These are phyloP conservation scores for Turritopsis dohrnii DNA, from an alignment of 30 jellyfish, hydroid and myxozoan species.

Conservation along the genomic window DNA sequence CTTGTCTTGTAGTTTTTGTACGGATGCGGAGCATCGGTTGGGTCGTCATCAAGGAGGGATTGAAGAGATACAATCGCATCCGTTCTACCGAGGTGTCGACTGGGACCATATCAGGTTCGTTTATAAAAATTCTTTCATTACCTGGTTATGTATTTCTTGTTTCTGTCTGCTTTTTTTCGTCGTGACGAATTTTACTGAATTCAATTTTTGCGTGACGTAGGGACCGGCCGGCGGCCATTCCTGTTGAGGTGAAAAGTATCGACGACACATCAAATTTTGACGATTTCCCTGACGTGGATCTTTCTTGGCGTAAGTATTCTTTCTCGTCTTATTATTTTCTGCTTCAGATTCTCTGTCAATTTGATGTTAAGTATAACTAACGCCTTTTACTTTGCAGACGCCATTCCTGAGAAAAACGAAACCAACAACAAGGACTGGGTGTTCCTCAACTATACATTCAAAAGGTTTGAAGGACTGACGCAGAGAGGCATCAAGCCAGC, in stretches of 20 bases:
- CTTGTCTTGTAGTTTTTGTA: conserved; percentile 52
- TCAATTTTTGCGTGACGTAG: conserved; percentile 23
- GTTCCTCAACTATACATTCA: conserved; percentile 88
- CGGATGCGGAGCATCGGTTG: conserved; percentile 84
- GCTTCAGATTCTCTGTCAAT: background rate
- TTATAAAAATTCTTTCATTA: background rate
- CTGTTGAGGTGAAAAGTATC: conserved; percentile 90
- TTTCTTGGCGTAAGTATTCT: conserved; percentile 81
- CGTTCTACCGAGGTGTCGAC: conserved; percentile 82
- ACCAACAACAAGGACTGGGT: conserved; percentile 92
- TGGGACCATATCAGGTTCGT: conserved; percentile 92
- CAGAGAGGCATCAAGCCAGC: conserved; percentile 58
- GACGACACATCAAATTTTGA: conserved; percentile 98
- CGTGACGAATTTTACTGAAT: background rate
- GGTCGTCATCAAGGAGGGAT: conserved; percentile 73
- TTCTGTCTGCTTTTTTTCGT: background rate
- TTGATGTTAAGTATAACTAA: background rate
- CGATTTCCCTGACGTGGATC: conserved; percentile 89
- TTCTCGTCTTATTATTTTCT: background rate
- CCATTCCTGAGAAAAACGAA: conserved; percentile 67
- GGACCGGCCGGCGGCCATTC: conserved; percentile 98
- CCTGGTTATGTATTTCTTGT: background rate
- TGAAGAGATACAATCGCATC: conserved; percentile 78
- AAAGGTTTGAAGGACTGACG: conserved; percentile 94
- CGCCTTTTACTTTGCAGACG: conserved; percentile 30